Percentiles rank a stretch among this genome's conserved stretches.
Conservation (phyloP, 2,888 invertebrate species). For the Orthosia incerta region DNA sequence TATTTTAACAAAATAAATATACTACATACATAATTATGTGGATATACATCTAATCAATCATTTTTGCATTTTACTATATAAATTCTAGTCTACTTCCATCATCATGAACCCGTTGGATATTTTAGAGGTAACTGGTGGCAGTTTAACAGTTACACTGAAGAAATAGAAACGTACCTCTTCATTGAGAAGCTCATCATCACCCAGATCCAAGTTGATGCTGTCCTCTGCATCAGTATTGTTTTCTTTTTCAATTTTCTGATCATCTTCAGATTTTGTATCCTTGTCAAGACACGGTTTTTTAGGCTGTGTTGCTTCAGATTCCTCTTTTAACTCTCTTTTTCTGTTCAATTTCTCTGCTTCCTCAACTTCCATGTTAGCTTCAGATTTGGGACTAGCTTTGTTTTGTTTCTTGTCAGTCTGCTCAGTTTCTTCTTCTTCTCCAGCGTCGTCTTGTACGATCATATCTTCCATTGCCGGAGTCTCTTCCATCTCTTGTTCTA, state of each 20-base stretch:
- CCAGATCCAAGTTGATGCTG: conserved; percentile 95
- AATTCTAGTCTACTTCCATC: conserved; percentile 85
- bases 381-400: conserved; percentile 61
- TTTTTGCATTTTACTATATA: not conserved
- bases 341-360: conserved; percentile 77
- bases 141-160: conserved; percentile 85
- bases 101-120: conserved; percentile 79
- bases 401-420: conserved; percentile 60
- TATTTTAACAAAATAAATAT: conserved; percentile 51
- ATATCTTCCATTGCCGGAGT: conserved; percentile 88
- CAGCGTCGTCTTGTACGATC: conserved; percentile 87
- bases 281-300: conserved; percentile 85
- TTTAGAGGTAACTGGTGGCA: conserved; percentile 76
- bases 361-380: conserved; percentile 81
- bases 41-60: conserved; percentile 12
- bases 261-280: conserved; percentile 80
- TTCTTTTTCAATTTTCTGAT: conserved; percentile 88
- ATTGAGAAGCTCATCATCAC: conserved; percentile 95
- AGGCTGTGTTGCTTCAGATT: conserved; percentile 79
- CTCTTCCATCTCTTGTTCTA: conserved; percentile 84
- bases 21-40: conserved; percentile 34
- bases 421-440: conserved; percentile 85
- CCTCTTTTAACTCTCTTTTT: conserved; percentile 84
- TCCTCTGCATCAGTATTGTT: conserved; percentile 94
- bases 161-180: conserved; percentile 93